phyloP scores from a whole-genome alignment of 2,888 invertebrate genomes.

The Drosophila ochracea region DNA sequence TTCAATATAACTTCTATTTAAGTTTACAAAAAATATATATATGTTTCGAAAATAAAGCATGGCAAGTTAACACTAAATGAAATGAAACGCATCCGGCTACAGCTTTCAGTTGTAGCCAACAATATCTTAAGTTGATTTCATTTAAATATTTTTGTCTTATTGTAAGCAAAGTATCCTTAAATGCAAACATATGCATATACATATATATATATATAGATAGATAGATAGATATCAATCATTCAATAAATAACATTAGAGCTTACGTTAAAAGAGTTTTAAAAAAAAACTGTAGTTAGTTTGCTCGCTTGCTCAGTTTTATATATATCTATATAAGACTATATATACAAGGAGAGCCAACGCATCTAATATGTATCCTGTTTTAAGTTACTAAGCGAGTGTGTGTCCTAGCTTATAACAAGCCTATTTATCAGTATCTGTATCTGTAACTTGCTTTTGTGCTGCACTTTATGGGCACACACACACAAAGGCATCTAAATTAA shows the following conservation, averaged over 20 bases:
- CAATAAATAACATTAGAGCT: conserved; percentile 62
- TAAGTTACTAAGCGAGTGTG: conserved; percentile 69
- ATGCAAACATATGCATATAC: conserved; percentile 27
- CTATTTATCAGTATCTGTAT: conserved; percentile 55
- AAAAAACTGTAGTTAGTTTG: conserved; percentile 60
- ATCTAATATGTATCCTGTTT: conserved; percentile 63
- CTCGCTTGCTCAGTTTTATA: conserved; percentile 39
- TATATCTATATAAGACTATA: conserved; percentile 8
- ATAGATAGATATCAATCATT: conserved; percentile 26
- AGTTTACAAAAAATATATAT: conserved; percentile 35
- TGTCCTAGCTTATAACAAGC: conserved; percentile 71
- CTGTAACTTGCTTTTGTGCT: conserved; percentile 60
- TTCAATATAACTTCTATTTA: conserved; percentile 15
- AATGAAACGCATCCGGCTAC: conserved; percentile 31
- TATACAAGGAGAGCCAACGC: conserved; percentile 56
- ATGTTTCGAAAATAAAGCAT: conserved; percentile 28
- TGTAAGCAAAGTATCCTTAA: conserved; percentile 29
- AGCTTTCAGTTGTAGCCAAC: conserved; percentile 51
- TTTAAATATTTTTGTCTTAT: conserved; percentile 35
- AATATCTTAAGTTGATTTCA: conserved; percentile 35
- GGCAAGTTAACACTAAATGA: conserved; percentile 39
- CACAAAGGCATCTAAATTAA: conserved; percentile 81
- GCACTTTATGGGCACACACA: conserved; percentile 63
- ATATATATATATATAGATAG: conserved; percentile 6
- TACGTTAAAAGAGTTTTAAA: conserved; percentile 37